Conservation (phyloP, 2,113 vertebrate species). For the Alligator sinensis region DNA sequence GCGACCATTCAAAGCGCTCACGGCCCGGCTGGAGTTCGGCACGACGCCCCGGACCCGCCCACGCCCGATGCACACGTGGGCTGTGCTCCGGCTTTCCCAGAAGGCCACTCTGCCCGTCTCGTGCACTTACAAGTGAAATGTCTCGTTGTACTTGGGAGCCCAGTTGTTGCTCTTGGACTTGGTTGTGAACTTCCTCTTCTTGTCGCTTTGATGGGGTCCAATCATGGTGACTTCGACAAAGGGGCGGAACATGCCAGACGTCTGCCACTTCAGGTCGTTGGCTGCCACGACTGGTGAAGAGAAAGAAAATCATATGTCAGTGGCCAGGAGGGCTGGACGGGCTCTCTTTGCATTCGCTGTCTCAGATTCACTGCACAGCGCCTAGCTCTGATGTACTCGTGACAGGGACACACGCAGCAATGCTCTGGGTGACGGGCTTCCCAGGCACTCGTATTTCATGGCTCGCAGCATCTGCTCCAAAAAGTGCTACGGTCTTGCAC, state of each 20-base stretch:
- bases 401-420: not conserved
- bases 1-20: not conserved
- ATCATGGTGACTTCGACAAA: constrained; percentile 96
- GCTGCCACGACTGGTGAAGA: constrained; percentile 89
- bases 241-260: constrained; percentile 95
- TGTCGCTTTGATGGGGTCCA: constrained; percentile 95
- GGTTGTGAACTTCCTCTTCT: constrained; percentile 96
- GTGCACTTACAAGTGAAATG: constrained; percentile 93
- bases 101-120: not conserved
- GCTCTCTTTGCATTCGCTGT: not conserved
- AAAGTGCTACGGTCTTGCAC: fast-evolving
- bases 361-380: not conserved
- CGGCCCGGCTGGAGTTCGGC: not conserved
- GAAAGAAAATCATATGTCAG: constrained; percentile 8
- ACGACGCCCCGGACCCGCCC: not conserved
- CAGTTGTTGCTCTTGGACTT: constrained; percentile 99
- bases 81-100: fast-evolving
- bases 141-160: constrained; percentile 98
- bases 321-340: not conserved
- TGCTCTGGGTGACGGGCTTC: not conserved
- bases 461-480: not conserved
- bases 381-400: not conserved
- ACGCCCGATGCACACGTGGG: not conserved
- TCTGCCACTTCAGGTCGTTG: constrained; percentile 97
- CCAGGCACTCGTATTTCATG: not conserved